These are phyloP conservation scores for Stichopus chloronotus DNA, from an alignment of 35 echinoderm and acorn worm species.

Conservation along the genomic window DNA sequence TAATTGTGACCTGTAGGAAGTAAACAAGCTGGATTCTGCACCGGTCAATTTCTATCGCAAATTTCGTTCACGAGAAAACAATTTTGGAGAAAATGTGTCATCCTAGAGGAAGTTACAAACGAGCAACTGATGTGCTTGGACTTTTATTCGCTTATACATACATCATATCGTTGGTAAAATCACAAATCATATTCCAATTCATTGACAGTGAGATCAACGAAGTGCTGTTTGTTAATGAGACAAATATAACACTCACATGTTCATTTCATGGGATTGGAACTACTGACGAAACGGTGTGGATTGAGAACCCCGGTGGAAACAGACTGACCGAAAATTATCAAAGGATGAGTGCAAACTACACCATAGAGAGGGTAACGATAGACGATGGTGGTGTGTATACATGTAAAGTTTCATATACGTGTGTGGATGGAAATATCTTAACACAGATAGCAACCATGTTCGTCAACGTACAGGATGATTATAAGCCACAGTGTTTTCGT, in stretches of 20 bases:
- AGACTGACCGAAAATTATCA: neutral
- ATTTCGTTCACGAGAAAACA: too few species aligned
- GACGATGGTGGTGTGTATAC: neutral
- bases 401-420: neutral
- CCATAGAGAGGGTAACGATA: neutral
- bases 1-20: too few species aligned
- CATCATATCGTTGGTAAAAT: neutral
- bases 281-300: neutral
- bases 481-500: neutral
- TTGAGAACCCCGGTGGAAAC: neutral
- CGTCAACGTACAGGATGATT: neutral
- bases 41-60: too few species aligned
- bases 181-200: neutral
- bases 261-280: neutral
- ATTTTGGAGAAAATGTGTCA: neutral
- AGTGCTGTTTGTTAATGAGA: neutral
- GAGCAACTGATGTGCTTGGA: neutral
- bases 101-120: neutral
- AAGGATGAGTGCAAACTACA: neutral
- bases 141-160: neutral
- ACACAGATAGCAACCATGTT: neutral
- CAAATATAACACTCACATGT: neutral
- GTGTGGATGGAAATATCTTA: neutral
- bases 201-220: neutral
- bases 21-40: too few species aligned